Conservation (phyloP, 2,113 vertebrate genomes). For the Lethenteron reissneri region DNA sequence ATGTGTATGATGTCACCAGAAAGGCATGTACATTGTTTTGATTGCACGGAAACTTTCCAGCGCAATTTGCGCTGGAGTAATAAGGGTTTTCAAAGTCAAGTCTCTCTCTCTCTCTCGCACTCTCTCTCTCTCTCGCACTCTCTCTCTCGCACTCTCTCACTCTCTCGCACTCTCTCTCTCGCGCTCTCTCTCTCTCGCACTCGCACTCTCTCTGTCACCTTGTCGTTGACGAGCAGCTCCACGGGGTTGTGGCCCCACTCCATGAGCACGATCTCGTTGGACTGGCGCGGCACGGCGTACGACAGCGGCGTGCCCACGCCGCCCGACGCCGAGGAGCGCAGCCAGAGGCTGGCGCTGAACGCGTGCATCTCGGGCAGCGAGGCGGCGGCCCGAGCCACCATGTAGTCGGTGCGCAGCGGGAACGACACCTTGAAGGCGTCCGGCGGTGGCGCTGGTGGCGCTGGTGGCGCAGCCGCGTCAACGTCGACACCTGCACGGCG, state of each 20-base stretch:
- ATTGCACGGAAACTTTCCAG: too few relatives aligned
- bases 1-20: too few relatives aligned
- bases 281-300: constrained; percentile 60
- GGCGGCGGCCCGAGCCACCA: constrained; percentile 62
- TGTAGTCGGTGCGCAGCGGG: constrained; percentile 74
- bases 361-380: constrained; percentile 70
- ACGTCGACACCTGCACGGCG: too few relatives aligned
- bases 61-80: too few relatives aligned
- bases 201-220: constrained; percentile 24
- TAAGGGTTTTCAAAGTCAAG: too few relatives aligned
- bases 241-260: constrained; percentile 63
- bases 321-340: constrained; percentile 31
- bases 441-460: constrained; percentile 13
- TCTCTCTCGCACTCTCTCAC: too few relatives aligned
- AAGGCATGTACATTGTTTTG: too few relatives aligned
- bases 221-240: constrained; percentile 88
- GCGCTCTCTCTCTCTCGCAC: too few relatives aligned
- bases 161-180: not conserved
- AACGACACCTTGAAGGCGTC: constrained; percentile 67
- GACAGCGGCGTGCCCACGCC: constrained; percentile 88
- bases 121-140: too few relatives aligned
- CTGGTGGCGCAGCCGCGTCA: too few relatives aligned
- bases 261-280: constrained; percentile 73
- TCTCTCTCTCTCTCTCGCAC: too few relatives aligned
- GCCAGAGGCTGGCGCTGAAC: constrained; percentile 72